phyloP scores from a whole-genome alignment of 2,113 vertebrate species.

The Malaclemys terrapin region DNA sequence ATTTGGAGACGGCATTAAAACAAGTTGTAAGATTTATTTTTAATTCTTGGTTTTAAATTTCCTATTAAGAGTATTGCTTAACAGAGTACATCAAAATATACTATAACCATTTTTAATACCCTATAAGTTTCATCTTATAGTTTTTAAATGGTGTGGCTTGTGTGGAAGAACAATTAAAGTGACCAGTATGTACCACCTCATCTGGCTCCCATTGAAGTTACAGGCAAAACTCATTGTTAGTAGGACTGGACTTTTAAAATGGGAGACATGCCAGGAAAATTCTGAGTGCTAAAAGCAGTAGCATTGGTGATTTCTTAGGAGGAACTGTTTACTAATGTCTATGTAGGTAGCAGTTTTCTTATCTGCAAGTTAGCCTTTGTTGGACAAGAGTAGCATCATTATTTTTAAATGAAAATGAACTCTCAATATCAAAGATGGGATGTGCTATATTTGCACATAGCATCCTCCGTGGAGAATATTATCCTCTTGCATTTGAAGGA shows the following conservation, averaged over 20 bases:
- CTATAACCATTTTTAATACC: background rate
- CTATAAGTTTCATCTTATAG: background rate
- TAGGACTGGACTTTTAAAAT: background rate
- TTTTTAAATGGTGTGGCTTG: background rate
- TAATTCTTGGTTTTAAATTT: background rate
- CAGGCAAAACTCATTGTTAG: background rate
- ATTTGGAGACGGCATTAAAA: background rate
- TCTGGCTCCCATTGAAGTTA: background rate
- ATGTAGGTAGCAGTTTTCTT: background rate
- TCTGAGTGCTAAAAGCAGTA: background rate
- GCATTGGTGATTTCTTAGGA: background rate
- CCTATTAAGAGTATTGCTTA: accelerated
- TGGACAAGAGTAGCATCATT: background rate
- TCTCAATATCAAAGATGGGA: background rate
- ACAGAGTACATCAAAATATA: background rate
- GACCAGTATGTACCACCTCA: background rate
- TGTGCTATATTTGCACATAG: background rate
- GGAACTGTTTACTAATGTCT: background rate
- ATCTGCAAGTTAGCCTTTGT: background rate
- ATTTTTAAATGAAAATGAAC: background rate
- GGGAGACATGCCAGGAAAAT: background rate
- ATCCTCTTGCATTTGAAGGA: background rate
- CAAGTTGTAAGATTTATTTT: background rate
- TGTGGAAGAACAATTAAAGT: background rate
- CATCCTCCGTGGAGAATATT: background rate